Evolutionary conservation across 2,113 vertebrate genomes (phyloP), one percentile per base, ranked within the genome.

Genomic region (Lepisosteus osseus): DNA sequence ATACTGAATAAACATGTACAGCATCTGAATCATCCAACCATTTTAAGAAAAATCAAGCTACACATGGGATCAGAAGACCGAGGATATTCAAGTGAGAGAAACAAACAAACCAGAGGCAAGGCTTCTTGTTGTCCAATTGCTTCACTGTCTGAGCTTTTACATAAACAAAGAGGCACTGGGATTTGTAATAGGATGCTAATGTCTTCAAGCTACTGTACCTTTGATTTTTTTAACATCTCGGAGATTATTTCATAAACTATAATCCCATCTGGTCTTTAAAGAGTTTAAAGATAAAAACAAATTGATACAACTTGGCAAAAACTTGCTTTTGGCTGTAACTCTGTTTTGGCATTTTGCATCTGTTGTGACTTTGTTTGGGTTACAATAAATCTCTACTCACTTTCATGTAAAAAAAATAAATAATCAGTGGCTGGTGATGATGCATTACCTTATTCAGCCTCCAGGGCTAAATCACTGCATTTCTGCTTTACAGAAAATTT

Each of bases 401-500:
- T 51, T 72, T 68, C 71, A 62, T 64, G 66, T 74, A 55, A 54
- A 61, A 54, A 56, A 17, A 41, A 55, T 55, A 65, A 75, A 76
- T 74, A 78, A 74, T 77, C 69, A 76, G 75, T 47, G 54, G 42
- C 56, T 40, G 61, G 43, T 74, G 70, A 63, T 77, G 72, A 77
- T 73, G 65, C 68, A 76, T 70, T 76, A 72, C 78, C 75, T 74
- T 72, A 56, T 12, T 8, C 43, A 47, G 76, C 69, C 57, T 59
- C 54, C 29, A 67, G 71, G 79, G 79, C 70, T 73, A 76, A 6
- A 70, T 61, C 67, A 72, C 70, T 67, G 45, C 69, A 66, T 61
- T 71, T 79, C 64, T 73, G 76, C 79, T 68, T 79, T 79, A 79
- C 65, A 72, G 76, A 73, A 81, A 82, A 82, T 80, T 74, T 79